Base-by-base conservation (phyloP, 1,140 invertebrate species). In the Bombus waltoni region DNA sequence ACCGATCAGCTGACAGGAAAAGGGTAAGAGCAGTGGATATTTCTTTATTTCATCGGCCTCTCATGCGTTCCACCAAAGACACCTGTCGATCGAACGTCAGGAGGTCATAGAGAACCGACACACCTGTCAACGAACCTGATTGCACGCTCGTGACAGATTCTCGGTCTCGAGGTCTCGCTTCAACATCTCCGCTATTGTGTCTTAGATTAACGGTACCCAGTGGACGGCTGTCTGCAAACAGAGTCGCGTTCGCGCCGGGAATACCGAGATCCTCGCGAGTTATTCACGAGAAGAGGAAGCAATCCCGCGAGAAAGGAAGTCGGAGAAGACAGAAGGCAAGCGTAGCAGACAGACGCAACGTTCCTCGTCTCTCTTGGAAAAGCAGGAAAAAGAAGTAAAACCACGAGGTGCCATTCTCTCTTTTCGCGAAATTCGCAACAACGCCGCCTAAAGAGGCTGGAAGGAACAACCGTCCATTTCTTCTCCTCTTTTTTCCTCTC, bases 141-240 rank as follows among this genome's bases (percentile, higher is more conserved):
- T 38, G 47, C 38, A 53, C 11, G 44, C 42, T 44, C 35, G 74
- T 71, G 81, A 75, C 81, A 53, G 59, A 42, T 80, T 53, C 22
- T 28, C 28, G 38, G 4, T n/a, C 47, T 15, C 35, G n/a, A 42
- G 66, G 25, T 59, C 40, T 77, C 15, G 53, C 38, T 73, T 28
- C 73, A 80, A 62, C 82, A 15, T 44, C 73, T 88, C 81, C 75
- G 83, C 89, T 86, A 94, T 93, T 93, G 93, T 93, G 92, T 87
- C 89, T 93, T 86, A 89, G 93, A 93, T 93, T 93, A 93, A 93
- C 93, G 93, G 93, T 89, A 93, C 86, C 15, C 85, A 76, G 80
- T 82, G 84, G 66, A 91, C 71, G 81, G 81, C 82, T 75, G 81
- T 75, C 85, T 74, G 57, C 78, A 42, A 87, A 68, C 73, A 83